Percentiles rank a stretch among this genome's conserved stretches.
These are phyloP conservation scores for Epistrophella euchroma DNA, from an alignment of 2,888 invertebrate species.

Conservation along the genomic window DNA sequence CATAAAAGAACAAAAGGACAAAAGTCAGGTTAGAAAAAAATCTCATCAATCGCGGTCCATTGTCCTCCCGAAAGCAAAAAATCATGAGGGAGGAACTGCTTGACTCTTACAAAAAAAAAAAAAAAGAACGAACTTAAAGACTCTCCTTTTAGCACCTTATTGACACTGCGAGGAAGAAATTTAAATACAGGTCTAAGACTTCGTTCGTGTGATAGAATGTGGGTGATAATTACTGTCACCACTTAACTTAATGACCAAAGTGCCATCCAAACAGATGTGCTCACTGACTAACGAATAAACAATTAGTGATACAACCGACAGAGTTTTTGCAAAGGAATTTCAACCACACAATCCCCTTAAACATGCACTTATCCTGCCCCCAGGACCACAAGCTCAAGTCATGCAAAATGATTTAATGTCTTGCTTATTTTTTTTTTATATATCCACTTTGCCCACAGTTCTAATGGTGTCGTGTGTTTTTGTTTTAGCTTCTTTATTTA, in stretches of 20 bases:
- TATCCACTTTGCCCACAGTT: constrained; percentile 2
- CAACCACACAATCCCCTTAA: constrained; percentile 1
- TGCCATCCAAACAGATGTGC: constrained; percentile 76
- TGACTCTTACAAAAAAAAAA: not conserved
- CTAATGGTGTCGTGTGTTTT: constrained; percentile 45
- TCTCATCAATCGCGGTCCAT: constrained; percentile 64
- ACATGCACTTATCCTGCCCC: constrained; percentile 13
- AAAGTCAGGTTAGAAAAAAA: constrained; percentile 49
- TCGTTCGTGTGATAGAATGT: constrained; percentile 35
- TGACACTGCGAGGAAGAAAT: constrained; percentile 14
- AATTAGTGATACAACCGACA: constrained; percentile 55
- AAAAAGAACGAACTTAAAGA: constrained; percentile 48
- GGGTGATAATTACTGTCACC: constrained; percentile 77
- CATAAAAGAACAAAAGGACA: constrained; percentile 65
- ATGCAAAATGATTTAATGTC: constrained; percentile 76
- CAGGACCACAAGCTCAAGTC: constrained; percentile 62
- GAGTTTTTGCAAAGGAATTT: constrained; percentile 1
- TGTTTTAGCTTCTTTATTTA: constrained; percentile 54
- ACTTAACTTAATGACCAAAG: constrained; percentile 78
- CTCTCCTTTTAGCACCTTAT: constrained; percentile 45
- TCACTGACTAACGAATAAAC: constrained; percentile 60
- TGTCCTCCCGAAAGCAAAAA: constrained; percentile 20
- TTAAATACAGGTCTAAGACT: constrained; percentile 26
- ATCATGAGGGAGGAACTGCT: constrained; percentile 4
- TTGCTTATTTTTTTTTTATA: constrained; percentile 36